Evolutionary conservation across 2,797 vertebrate species (phyloP), one percentile per base, ranked within the genome.

Genomic region (Synaphobranchus kaupii): DNA sequence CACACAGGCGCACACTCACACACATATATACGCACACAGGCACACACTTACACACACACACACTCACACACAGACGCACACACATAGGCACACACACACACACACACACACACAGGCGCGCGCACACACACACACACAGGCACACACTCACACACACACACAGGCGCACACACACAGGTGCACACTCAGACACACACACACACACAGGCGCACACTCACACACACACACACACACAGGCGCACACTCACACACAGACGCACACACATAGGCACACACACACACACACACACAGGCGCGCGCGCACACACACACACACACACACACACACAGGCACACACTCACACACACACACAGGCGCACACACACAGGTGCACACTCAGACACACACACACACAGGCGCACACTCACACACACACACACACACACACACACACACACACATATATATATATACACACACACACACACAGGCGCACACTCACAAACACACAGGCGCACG

Each of bases 201-300:
- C 6, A 1, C 8, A 31, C 71, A 73, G 0, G 39, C 28, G 12
- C 2, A 39, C 28, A 28, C 25, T 63, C 3, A 83, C 56, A 50
- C 22, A 81, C 63, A 60, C 52, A 80, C 87, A 80, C 68, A 85
- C 71, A 91, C 92, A 94, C 93, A 93, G 93, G 93, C 92, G 88
- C 90, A 92, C 56, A 54, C 52, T 8, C 52, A 54, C 52, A 54
- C 52, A 84, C 85, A 91, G n/a, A n/a, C n/a, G n/a, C n/a, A n/a
- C n/a, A n/a, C n/a, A n/a, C n/a, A n/a, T n/a, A n/a, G n/a, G n/a
- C 63, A 81, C 86, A 63, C 86, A 89, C 88, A 25, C 15, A n/a
- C 22, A 58, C 7, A 58, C 9, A 58, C 56, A 58, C 9, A 17
- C 56, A 58, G 13, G 20, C 56, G 13, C 7, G 10, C 63, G n/a